phyloP scores from a whole-genome alignment of 2,797 vertebrate species.

The Cossypha dichroa region DNA sequence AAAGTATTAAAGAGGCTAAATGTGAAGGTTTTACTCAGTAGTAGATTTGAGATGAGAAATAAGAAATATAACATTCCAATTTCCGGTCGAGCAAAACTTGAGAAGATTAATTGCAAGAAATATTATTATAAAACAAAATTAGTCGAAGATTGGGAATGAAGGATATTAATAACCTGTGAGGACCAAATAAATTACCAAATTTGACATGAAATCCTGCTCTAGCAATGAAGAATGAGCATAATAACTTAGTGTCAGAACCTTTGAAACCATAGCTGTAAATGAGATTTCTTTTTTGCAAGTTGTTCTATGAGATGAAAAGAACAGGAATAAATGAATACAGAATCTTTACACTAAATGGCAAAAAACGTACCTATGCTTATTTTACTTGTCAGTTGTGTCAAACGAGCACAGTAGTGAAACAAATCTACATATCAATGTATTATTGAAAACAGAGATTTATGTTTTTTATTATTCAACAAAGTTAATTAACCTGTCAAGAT shows the following conservation, averaged over 20 bases:
- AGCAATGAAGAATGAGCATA: not conserved
- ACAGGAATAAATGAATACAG: conserved; percentile 11
- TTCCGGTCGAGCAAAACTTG: not conserved
- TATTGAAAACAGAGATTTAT: not conserved
- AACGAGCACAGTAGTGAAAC: not conserved
- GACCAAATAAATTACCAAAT: not conserved
- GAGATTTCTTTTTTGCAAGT: not conserved
- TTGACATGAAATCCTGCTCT: not conserved
- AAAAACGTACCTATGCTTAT: not conserved
- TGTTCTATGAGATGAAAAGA: not conserved
- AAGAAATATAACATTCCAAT: not conserved
- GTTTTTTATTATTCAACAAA: not conserved
- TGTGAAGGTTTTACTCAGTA: not conserved
- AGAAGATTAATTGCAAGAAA: not conserved
- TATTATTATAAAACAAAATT: not conserved
- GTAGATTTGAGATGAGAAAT: not conserved
- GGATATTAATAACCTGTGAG: not conserved
- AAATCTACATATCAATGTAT: not conserved
- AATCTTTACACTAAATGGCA: not conserved
- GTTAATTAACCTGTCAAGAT: conserved; percentile 13
- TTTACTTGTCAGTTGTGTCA: not conserved
- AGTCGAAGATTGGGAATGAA: not conserved
- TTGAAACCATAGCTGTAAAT: not conserved
- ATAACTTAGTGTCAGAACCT: not conserved
- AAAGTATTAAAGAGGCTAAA: not conserved